These are phyloP conservation scores for Lycaena phlaeas DNA, from an alignment of 2,888 invertebrate species.

Conservation along the genomic window DNA sequence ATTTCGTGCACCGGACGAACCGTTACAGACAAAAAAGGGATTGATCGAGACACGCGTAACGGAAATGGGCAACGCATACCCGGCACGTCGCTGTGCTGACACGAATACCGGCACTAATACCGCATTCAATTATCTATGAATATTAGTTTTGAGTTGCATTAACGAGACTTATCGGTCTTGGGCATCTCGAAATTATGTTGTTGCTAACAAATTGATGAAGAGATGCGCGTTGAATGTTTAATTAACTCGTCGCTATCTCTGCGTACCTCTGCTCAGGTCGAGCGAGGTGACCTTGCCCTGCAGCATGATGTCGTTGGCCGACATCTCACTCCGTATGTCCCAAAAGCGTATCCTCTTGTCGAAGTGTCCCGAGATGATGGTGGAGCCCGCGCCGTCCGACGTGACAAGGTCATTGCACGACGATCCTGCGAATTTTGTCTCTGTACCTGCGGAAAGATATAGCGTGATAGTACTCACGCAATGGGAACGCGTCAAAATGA, in stretches of 20 bases:
- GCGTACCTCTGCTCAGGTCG: slow-evolving; percentile 89
- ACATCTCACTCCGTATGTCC: slow-evolving; percentile 93
- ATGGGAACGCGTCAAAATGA: slow-evolving; percentile 10
- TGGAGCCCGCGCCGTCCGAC: slow-evolving; percentile 87
- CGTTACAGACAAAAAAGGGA: slow-evolving; percentile 68
- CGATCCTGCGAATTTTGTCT: slow-evolving; percentile 96
- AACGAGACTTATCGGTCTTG: slow-evolving; percentile 32
- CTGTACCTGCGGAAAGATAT: slow-evolving; percentile 75
- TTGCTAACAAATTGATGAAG: slow-evolving; percentile 9
- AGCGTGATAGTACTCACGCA: slow-evolving; percentile 3
- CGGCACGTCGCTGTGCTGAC: slow-evolving; percentile 54
- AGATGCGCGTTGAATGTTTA: slow-evolving; percentile 14
- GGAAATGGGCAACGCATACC: slow-evolving; percentile 60
- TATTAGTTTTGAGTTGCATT: slow-evolving; percentile 41
- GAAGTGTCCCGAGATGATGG: slow-evolving; percentile 97
- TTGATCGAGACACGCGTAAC: slow-evolving; percentile 61
- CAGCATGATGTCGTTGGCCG: slow-evolving; percentile 88
- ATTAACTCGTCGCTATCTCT: slow-evolving; percentile 18
- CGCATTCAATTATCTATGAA: slow-evolving; percentile 51
- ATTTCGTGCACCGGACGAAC: slow-evolving; percentile 60
- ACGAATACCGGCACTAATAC: slow-evolving; percentile 58
- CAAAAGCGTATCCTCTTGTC: slow-evolving; percentile 98
- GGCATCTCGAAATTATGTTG: slow-evolving; percentile 22
- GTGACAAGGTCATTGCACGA: slow-evolving; percentile 97
- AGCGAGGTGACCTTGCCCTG: slow-evolving; percentile 96